Conservation (phyloP, 2,888 invertebrate species). For the Cheilosia variabilis region DNA sequence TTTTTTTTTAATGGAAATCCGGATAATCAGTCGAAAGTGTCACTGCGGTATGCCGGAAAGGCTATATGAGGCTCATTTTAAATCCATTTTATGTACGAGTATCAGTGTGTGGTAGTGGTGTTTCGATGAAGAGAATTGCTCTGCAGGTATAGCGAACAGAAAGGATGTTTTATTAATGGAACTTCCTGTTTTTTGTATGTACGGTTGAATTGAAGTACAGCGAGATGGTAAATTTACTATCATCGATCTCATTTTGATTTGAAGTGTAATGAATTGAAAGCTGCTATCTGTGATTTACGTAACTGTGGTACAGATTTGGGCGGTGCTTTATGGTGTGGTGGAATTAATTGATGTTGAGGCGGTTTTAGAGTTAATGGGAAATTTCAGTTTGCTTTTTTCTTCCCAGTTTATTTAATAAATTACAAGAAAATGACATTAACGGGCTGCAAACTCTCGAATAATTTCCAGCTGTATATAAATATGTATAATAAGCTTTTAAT, state of each 20-base stretch:
- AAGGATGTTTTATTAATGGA: slow-evolving; percentile 58
- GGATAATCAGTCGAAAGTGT: slow-evolving; percentile 63
- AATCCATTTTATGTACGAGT: slow-evolving; percentile 34
- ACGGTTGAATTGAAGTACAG: not conserved
- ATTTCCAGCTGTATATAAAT: slow-evolving; percentile 22
- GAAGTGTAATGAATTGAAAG: slow-evolving; percentile 45
- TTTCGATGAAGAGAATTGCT: not conserved
- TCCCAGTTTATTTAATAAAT: not conserved
- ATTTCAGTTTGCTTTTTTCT: slow-evolving; percentile 24
- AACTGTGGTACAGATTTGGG: slow-evolving; percentile 15
- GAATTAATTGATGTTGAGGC: slow-evolving; percentile 44
- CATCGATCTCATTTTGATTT: slow-evolving; percentile 54
- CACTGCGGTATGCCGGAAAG: slow-evolving; percentile 57
- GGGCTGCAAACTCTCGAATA: slow-evolving; percentile 11
- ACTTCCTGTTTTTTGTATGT: slow-evolving; percentile 36
- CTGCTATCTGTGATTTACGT: slow-evolving; percentile 27
- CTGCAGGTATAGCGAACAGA: slow-evolving; percentile 23
- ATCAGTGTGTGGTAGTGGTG: not conserved
- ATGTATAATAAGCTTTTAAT: not conserved
- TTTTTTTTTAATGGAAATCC: slow-evolving; percentile 44
- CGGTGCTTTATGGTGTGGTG: not conserved
- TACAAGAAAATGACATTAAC: slow-evolving; percentile 47
- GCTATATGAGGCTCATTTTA: slow-evolving; percentile 40
- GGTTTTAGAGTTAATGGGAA: slow-evolving; percentile 38
- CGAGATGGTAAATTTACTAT: slow-evolving; percentile 30